phyloP scores from a whole-genome alignment of 2,888 invertebrate genomes.

The Nomada flava region DNA sequence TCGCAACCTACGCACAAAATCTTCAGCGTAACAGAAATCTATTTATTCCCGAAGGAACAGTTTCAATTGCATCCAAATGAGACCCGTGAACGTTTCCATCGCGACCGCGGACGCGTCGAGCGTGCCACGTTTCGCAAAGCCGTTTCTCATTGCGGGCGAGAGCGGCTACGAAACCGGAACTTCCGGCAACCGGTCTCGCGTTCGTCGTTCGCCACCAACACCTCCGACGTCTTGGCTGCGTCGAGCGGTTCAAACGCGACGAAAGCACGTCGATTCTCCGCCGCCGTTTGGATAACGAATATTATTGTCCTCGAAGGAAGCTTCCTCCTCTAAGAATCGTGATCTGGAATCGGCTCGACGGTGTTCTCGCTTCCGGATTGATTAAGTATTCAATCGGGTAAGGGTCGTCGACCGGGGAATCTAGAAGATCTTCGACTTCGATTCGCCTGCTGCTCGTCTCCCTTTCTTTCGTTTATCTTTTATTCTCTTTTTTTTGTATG shows the following conservation, averaged over 20 bases:
- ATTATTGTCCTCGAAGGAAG: constrained; percentile 42
- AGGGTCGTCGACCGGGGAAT: constrained; percentile 14
- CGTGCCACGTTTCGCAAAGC: constrained; percentile 18
- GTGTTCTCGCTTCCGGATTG: background rate
- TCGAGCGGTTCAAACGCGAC: background rate
- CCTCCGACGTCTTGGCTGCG: background rate
- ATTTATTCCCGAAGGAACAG: background rate
- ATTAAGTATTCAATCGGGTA: constrained; percentile 27
- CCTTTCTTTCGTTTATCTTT: background rate
- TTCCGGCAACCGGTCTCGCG: constrained; percentile 28
- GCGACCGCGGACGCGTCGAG: constrained; percentile 6
- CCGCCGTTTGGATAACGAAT: constrained; percentile 33
- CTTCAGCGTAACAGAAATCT: background rate
- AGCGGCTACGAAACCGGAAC: constrained; percentile 9
- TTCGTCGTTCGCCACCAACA: background rate
- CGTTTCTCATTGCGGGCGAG: constrained; percentile 25
- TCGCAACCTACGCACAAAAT: background rate
- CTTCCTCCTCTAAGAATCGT: constrained; percentile 4
- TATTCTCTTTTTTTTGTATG: too few relatives aligned
- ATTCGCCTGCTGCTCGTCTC: background rate
- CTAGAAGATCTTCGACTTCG: background rate
- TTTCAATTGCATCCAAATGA: background rate
- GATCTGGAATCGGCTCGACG: constrained; percentile 32
- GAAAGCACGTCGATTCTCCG: background rate
- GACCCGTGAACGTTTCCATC: background rate